phyloP scores from a whole-genome alignment of 2,797 vertebrate species.

The Gallirallus australis region DNA sequence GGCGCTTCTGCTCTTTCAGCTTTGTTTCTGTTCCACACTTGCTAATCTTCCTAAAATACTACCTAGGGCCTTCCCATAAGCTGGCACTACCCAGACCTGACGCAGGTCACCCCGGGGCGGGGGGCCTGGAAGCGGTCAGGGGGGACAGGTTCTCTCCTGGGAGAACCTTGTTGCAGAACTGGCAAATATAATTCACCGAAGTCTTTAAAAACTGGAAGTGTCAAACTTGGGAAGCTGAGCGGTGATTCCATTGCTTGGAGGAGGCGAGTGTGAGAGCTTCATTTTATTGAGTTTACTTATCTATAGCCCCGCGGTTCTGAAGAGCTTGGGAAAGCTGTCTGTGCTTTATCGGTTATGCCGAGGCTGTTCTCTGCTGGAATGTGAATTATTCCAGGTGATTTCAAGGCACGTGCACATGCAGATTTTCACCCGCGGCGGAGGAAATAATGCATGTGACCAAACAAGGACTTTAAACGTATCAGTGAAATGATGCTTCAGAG shows the following conservation, averaged over 20 bases:
- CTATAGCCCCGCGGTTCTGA: not conserved
- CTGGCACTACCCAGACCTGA: not conserved
- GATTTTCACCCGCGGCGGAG: not conserved
- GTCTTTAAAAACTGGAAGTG: constrained; percentile 34
- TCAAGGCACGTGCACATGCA: not conserved
- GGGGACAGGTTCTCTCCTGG: not conserved
- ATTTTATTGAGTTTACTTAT: constrained; percentile 52
- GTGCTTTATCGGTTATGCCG: not conserved
- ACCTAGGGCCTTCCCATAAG: not conserved
- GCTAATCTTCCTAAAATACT: not conserved
- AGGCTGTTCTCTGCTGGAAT: not conserved
- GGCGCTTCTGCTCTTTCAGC: not conserved
- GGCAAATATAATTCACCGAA: not conserved
- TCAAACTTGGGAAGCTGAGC: constrained; percentile 19
- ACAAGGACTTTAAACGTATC: not conserved
- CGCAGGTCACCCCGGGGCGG: not conserved
- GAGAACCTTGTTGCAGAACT: not conserved
- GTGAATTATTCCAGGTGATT: constrained; percentile 51
- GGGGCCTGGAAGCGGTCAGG: not conserved
- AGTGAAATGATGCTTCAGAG: not conserved
- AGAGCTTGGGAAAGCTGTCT: constrained; percentile 10
- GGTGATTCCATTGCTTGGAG: constrained; percentile 46
- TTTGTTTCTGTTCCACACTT: not conserved
- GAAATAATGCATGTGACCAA: not conserved
- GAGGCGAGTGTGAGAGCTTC: constrained; percentile 18